These are phyloP conservation scores for Prionace glauca DNA, from an alignment of 2,797 vertebrate genomes.

Conservation along the genomic window DNA sequence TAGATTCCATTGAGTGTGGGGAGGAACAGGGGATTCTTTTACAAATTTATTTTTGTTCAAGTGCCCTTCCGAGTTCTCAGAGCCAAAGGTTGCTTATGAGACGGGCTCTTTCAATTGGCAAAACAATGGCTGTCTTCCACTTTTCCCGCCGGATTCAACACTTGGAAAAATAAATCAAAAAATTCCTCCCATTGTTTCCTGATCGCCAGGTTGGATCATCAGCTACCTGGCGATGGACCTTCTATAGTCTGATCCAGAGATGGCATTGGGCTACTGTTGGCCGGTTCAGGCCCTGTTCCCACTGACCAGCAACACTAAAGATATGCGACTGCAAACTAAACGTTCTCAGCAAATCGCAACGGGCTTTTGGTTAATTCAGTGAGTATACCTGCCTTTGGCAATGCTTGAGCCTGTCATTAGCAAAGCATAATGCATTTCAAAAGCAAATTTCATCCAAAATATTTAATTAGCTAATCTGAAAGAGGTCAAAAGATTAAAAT, in stretches of 20 bases:
- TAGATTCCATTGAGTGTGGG: no score
- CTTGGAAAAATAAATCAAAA: no score
- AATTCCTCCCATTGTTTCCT: no score
- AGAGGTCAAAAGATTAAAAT: constrained; percentile 2
- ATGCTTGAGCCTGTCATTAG: not conserved
- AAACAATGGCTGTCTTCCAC: not conserved
- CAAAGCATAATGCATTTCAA: not conserved
- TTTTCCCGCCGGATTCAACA: not conserved
- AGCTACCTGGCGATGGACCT: not conserved
- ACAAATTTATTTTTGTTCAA: no score
- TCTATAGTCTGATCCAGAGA: not conserved
- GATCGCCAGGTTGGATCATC: no score
- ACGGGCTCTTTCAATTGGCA: no score
- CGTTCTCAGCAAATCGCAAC: not conserved
- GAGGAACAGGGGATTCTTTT: no score
- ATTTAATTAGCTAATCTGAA: constrained; percentile 19
- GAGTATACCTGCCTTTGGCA: not conserved
- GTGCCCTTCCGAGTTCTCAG: no score
- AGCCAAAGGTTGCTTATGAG: no score
- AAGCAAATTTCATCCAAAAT: not conserved
- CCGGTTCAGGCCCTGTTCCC: not conserved
- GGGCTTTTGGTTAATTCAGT: not conserved
- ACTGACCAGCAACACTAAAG: not conserved
- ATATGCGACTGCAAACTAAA: not conserved
- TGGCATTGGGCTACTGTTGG: not conserved